Conservation (phyloP, 2,888 invertebrate species). For the Anorthoa munda region DNA sequence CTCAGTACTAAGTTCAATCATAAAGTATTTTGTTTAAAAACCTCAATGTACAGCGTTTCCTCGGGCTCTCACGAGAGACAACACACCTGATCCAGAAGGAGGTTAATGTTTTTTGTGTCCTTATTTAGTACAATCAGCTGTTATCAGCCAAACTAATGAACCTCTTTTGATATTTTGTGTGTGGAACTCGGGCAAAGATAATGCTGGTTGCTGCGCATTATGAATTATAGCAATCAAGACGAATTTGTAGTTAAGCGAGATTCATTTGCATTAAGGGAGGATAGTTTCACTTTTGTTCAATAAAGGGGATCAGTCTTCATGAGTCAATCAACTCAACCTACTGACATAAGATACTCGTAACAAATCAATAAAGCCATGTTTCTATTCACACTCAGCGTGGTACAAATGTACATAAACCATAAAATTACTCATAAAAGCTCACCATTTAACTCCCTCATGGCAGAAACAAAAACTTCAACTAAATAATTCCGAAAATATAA, state of each 20-base stretch:
- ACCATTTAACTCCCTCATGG: slow-evolving; percentile 58
- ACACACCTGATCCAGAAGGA: no score
- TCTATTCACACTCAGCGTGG: not conserved
- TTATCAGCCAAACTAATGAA: not conserved
- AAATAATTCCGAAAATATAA: not conserved
- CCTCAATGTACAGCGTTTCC: no score
- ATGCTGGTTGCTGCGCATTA: not conserved
- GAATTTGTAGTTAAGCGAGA: no score
- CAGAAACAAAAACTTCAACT: not conserved
- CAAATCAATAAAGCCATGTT: not conserved
- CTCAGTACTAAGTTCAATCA: no score
- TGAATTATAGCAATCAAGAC: not conserved
- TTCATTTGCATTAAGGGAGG: not conserved
- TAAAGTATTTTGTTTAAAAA: no score
- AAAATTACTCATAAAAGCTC: slow-evolving; percentile 16
- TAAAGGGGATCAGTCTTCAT: not conserved
- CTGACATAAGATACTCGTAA: not conserved
- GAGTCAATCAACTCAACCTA: no score
- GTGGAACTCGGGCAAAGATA: not conserved
- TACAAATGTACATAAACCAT: not conserved
- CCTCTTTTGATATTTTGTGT: slow-evolving; percentile 1
- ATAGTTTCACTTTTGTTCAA: slow-evolving; percentile 5
- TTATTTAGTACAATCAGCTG: not conserved
- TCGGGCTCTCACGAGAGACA: no score
- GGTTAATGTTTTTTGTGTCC: no score